Base-by-base conservation (phyloP, 2,113 vertebrate species). In the Microcebus tavaratra region DNA sequence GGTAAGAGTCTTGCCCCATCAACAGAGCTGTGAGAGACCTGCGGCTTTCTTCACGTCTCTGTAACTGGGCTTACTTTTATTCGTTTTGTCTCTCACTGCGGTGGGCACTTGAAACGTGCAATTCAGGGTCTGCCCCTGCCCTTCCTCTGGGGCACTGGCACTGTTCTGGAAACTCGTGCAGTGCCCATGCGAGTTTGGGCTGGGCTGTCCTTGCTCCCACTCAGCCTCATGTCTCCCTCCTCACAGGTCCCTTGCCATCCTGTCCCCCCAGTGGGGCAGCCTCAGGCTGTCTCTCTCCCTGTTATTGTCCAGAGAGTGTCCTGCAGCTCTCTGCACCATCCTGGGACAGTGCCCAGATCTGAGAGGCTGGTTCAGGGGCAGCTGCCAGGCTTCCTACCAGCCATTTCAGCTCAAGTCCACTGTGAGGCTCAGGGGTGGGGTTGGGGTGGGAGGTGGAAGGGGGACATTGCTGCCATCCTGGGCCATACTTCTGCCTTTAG, bases 191-290 rank as follows among this genome's bases (percentile, higher is more conserved):
- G 3, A 12, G 23, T 76, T 72, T 45, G n/a, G 50, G 8, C 25
- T 27, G 17, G 20, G 36, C 72, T 8, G 17, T 36, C 14, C 27
- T 31, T 1, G 1, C 65, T 73, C 45, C 45, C 68, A 11, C 13
- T 39, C 15, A 72, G 78, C n/a, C 57, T 21, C 15, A 27, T 78
- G 50, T 61, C 93, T 90, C 36, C 15, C 1, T 50, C n/a, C 25
- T 7, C 1, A 0, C 8, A 48, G n/a, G 68, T 55, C 23, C 34
- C 7, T 0, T 18, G 21, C 39, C 1, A 8, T 14, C 4, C 8
- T 59, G 27, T 34, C 50, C 67, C 45, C 73, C 55, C 73, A 81
- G 7, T 13, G 6, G 21, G 11, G n/a, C 12, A 5, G 12, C 42
- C 48, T 57, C 39, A n/a, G 17, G 13, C 13, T 13, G 13, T 21